Base-by-base conservation (phyloP, 2,888 invertebrate genomes). In the Luperina testacea region DNA sequence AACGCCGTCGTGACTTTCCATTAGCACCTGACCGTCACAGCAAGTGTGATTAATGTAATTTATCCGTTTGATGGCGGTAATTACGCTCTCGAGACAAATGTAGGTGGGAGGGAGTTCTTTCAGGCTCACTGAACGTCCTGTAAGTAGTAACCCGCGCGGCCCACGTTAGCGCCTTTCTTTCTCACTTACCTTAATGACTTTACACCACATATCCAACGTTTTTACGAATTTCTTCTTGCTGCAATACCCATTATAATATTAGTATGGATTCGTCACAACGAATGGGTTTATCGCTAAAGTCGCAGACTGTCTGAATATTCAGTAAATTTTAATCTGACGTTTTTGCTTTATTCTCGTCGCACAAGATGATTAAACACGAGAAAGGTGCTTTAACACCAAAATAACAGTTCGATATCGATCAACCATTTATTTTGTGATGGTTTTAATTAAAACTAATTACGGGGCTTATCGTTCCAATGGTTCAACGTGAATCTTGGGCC, bases 401-500 rank as follows among this genome's bases (percentile, higher is more conserved):
- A 88, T 88, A 88, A 87, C 86, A 87, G 88, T 87, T 84, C 83
- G 85, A 88, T 87, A 92, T 92, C 84, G 90, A 91, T 91, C 90
- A 88, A 85, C 82, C 90, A 89, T 92, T 92, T 90, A 92, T 93
- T 90, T 90, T 91, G 88, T 91, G 91, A 93, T 90, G 92, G 92
- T 92, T 95, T 96, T 96, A 96, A 96, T 96, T 95, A 96, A 96
- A 96, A 95, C 94, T 95, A 95, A 96, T 96, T 95, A 95, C 93
- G 72, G 89, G 92, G 93, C 93, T 93, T 93, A 93, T 92, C 92
- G 92, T 94, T 93, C 91, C 92, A 91, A 93, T 93, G 93, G 93
- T 91, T 92, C 91, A 89, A 90, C 90, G 88, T 90, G 93, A 93
- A 94, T 94, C 94, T 94, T 92, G 89, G 90, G 88, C 90, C 91